Conservation (phyloP, 53 echinoderm and acorn worm genomes). For the Hippasteria phrygiana region DNA sequence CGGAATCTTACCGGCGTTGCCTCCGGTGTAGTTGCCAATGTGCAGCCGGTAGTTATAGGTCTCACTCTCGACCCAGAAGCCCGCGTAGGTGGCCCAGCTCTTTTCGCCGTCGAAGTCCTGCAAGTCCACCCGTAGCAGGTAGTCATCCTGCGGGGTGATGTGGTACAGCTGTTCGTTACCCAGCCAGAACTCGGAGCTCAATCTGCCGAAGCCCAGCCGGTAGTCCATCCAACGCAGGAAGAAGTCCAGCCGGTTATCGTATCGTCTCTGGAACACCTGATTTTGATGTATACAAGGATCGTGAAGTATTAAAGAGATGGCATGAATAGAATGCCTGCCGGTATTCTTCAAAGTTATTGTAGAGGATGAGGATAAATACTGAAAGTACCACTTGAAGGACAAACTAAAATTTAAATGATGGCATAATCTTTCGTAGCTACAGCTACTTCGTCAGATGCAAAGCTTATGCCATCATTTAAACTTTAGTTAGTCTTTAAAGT, state of each 20-base stretch:
- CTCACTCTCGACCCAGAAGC: slow-evolving; percentile 62
- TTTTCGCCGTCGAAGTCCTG: slow-evolving; percentile 55
- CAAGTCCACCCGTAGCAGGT: slow-evolving; percentile 47
- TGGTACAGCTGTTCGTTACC: slow-evolving; percentile 63
- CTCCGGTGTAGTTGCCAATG: slow-evolving; percentile 47
- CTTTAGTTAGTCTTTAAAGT: no score
- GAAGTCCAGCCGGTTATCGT: slow-evolving; percentile 50
- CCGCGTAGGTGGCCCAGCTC: slow-evolving; percentile 37
- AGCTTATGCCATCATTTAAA: no score
- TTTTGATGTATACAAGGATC: background rate
- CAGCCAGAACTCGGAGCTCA: slow-evolving; percentile 68
- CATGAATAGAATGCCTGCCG: no score
- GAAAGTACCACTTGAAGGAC: no score
- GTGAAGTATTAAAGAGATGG: no score
- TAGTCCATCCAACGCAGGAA: slow-evolving; percentile 55
- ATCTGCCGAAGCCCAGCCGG: slow-evolving; percentile 61
- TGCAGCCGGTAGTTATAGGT: slow-evolving; percentile 51
- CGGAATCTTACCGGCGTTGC: slow-evolving; percentile 58
- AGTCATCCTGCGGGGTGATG: slow-evolving; percentile 64
- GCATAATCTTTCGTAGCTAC: no score
- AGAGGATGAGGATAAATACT: no score
- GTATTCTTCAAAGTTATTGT: no score
- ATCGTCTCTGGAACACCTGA: slow-evolving; percentile 65
- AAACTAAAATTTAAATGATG: no score
- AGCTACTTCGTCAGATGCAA: no score